Percentiles rank a stretch among this genome's conserved stretches.
Evolutionary conservation across 2,888 invertebrate species (phyloP).

Genomic region (Amitus sp.): DNA sequence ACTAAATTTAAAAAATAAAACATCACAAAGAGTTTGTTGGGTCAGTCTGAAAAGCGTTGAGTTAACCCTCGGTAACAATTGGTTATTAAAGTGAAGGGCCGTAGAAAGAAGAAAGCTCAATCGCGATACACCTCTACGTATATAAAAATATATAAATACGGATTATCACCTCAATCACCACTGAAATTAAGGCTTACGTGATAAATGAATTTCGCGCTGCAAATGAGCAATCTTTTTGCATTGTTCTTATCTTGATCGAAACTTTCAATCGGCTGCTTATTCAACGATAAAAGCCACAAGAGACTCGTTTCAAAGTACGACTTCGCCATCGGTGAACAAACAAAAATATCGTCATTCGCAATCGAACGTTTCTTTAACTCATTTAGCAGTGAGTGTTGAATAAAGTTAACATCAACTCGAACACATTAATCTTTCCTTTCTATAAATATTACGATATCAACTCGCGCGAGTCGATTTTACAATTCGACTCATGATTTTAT

Average conservation of each 20-base stretch:
- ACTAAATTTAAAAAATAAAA: constrained; percentile 23
- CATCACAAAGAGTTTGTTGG: constrained; percentile 21
- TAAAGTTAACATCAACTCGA: constrained; percentile 7
- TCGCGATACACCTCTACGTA: constrained; percentile 18
- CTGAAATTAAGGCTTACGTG: constrained; percentile 1
- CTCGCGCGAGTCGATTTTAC: constrained; percentile 8
- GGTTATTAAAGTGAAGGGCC: constrained; percentile 11
- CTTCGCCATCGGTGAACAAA: constrained; percentile 10
- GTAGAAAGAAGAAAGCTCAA: constrained; percentile 24
- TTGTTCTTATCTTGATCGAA: not conserved
- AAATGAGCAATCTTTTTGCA: constrained; percentile 25
- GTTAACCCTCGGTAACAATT: constrained; percentile 17
- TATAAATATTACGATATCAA: constrained; percentile 20
- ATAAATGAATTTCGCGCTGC: constrained; percentile 8
- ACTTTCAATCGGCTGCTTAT: constrained; percentile 12
- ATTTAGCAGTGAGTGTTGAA: not conserved
- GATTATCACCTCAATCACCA: constrained; percentile 19
- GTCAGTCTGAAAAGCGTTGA: constrained; percentile 31
- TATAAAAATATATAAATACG: constrained; percentile 32
- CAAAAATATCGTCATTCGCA: constrained; percentile 12
- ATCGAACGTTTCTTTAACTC: not conserved
- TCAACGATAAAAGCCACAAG: constrained; percentile 18
- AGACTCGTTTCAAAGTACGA: constrained; percentile 12
- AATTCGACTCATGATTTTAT: constrained; percentile 4
- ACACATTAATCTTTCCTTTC: constrained; percentile 5